Percentiles rank a stretch among this genome's conserved stretches.
Evolutionary conservation across 1,140 invertebrate species (phyloP).

Genomic region (Drosophila sp.): DNA sequence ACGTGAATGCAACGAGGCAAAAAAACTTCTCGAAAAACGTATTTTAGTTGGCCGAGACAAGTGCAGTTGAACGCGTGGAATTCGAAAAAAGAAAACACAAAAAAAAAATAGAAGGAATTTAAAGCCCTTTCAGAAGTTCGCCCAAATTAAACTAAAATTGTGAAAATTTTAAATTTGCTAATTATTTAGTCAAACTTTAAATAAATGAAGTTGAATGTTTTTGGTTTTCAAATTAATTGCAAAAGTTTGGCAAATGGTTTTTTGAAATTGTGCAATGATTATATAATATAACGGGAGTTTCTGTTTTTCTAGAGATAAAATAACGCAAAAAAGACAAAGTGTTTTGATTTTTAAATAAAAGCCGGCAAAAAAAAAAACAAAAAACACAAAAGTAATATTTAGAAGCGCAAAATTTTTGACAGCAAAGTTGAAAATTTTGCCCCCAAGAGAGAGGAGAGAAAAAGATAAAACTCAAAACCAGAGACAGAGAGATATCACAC

Average conservation of each 20-base stretch:
- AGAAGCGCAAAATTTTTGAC: constrained; percentile 63
- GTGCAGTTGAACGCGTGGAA: constrained; percentile 67
- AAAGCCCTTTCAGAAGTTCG: constrained; percentile 4
- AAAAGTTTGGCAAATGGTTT: not conserved
- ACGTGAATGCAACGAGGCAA: constrained; percentile 64
- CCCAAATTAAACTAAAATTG: not conserved
- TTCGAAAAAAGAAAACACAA: constrained; percentile 29
- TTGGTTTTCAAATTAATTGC: not conserved
- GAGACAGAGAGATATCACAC: constrained; percentile 25
- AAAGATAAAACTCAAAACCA: constrained; percentile 47
- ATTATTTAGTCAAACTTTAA: not conserved
- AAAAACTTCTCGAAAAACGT: constrained; percentile 71
- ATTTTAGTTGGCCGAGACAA: constrained; percentile 71
- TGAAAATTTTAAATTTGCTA: not conserved
- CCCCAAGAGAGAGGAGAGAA: constrained; percentile 26
- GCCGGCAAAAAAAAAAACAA: constrained; percentile 62
- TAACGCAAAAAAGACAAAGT: not conserved
- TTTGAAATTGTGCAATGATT: constrained; percentile 59
- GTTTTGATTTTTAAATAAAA: constrained; percentile 27
- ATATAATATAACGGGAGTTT: constrained; percentile 50
- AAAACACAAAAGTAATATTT: constrained; percentile 34
- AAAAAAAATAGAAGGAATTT: constrained; percentile 15
- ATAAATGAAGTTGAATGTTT: not conserved
- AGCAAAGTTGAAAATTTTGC: constrained; percentile 20
- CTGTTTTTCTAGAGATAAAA: not conserved